These are phyloP conservation scores for Labeo calbasu DNA, from an alignment of 2,797 vertebrate species.

Conservation along the genomic window DNA sequence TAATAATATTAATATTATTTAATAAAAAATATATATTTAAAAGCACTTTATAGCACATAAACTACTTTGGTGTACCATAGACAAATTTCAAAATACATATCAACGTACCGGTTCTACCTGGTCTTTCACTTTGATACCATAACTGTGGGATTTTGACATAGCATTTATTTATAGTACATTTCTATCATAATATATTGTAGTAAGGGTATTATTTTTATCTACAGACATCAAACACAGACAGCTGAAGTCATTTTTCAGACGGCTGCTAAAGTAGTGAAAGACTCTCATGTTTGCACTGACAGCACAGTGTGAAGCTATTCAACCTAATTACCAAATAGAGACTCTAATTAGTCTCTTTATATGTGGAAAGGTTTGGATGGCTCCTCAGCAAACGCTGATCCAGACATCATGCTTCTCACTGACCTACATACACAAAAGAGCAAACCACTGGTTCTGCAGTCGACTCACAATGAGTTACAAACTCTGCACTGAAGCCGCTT, in stretches of 20 bases:
- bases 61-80: not conserved
- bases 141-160: not conserved
- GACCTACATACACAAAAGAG: not conserved
- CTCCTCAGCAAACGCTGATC: not conserved
- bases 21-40: not conserved
- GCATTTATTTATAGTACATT: constrained; percentile 6
- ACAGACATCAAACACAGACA: not conserved
- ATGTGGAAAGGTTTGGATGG: not conserved
- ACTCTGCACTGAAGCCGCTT: not conserved
- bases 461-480: not conserved
- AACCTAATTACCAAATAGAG: not conserved
- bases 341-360: not conserved
- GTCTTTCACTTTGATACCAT: not conserved
- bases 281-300: constrained; percentile 8
- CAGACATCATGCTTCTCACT: not conserved
- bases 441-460: not conserved
- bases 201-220: constrained; percentile 14
- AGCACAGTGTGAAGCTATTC: not conserved
- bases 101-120: not conserved
- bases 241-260: constrained; percentile 9
- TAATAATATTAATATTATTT: not conserved
- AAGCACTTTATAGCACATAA: not conserved
- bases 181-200: not conserved
- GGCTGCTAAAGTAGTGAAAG: not conserved
- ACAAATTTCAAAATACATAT: not conserved